A percentile compares a stretch with the other conserved stretches of the same genome.
These are phyloP conservation scores for Parthenolecanium corni DNA, from an alignment of 2,888 invertebrate species.

Conservation along the genomic window DNA sequence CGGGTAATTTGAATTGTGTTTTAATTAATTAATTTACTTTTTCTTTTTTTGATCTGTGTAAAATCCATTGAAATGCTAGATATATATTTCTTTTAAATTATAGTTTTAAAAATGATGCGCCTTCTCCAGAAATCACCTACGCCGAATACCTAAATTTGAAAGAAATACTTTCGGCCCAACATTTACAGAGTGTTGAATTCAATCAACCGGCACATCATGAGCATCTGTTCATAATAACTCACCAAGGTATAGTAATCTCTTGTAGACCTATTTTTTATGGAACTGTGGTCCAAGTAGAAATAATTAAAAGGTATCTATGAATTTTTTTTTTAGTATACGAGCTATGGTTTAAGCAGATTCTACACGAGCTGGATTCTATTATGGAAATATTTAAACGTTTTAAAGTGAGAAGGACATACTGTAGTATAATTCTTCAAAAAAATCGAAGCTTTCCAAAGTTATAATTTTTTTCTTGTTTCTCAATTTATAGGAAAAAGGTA, in stretches of 20 bases:
- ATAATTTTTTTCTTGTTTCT: neutral
- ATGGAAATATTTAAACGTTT: slow-evolving; percentile 55
- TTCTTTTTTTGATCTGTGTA: no score
- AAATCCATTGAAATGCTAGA: no score
- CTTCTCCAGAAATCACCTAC: slow-evolving; percentile 42
- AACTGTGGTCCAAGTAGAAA: neutral
- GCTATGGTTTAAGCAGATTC: slow-evolving; percentile 98
- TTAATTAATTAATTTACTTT: no score
- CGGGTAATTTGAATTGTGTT: no score
- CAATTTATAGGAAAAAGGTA: slow-evolving; percentile 1
- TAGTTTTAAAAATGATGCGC: neutral
- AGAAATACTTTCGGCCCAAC: slow-evolving; percentile 68
- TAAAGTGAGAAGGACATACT: slow-evolving; percentile 32
- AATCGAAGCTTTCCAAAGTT: neutral
- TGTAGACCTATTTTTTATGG: neutral
- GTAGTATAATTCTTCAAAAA: no score
- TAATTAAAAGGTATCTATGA: neutral
- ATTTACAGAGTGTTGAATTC: slow-evolving; percentile 59
- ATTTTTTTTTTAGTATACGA: slow-evolving; percentile 65
- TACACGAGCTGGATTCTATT: slow-evolving; percentile 91
- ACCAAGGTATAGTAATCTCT: slow-evolving; percentile 64
- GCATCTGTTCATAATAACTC: slow-evolving; percentile 92
- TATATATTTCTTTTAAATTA: no score
- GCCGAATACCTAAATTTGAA: slow-evolving; percentile 84
- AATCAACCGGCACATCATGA: slow-evolving; percentile 83